These are phyloP conservation scores for Poecilia gillii DNA, from an alignment of 2,797 vertebrate genomes.

Conservation along the genomic window DNA sequence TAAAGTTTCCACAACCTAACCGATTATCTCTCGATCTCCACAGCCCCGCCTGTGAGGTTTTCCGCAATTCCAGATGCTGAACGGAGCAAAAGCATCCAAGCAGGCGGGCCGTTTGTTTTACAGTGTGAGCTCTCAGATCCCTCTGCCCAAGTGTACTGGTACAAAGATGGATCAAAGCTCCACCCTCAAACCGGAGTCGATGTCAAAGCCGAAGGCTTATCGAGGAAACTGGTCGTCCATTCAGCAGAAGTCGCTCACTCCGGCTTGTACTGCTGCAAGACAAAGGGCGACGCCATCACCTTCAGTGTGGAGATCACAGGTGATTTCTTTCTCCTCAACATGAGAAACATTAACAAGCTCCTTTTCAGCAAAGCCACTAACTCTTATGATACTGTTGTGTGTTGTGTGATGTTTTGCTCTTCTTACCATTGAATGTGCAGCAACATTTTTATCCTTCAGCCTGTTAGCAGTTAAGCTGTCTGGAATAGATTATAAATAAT, in stretches of 20 bases:
- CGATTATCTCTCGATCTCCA: slow-evolving; percentile 65
- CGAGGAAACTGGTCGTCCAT: slow-evolving; percentile 81
- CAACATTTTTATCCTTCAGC: slow-evolving; percentile 38
- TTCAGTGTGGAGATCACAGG: slow-evolving; percentile 92
- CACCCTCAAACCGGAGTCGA: slow-evolving; percentile 74
- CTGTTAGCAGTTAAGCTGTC: slow-evolving; percentile 47
- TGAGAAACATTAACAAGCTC: slow-evolving; percentile 55
- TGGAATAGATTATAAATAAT: slow-evolving; percentile 32
- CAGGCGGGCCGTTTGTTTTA: slow-evolving; percentile 80
- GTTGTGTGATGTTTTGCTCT: slow-evolving; percentile 44
- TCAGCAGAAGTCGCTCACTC: slow-evolving; percentile 81
- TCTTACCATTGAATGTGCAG: slow-evolving; percentile 40
- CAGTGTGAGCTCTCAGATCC: slow-evolving; percentile 89
- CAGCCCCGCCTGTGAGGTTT: slow-evolving; percentile 85
- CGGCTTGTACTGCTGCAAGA: slow-evolving; percentile 91
- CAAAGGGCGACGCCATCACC: slow-evolving; percentile 85
- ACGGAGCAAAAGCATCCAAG: slow-evolving; percentile 77
- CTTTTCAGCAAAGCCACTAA: slow-evolving; percentile 61
- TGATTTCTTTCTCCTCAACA: slow-evolving; percentile 67
- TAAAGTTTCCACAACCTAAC: slow-evolving; percentile 27
- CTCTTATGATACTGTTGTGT: slow-evolving; percentile 41
- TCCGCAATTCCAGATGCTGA: slow-evolving; percentile 78
- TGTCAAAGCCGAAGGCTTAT: slow-evolving; percentile 78
- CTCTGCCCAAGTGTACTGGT: slow-evolving; percentile 85
- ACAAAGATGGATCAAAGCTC: slow-evolving; percentile 90